A percentile compares a stretch with the other conserved stretches of the same genome.
Evolutionary conservation across 2,888 invertebrate genomes (phyloP).

Genomic region (Vanessa cardui): DNA sequence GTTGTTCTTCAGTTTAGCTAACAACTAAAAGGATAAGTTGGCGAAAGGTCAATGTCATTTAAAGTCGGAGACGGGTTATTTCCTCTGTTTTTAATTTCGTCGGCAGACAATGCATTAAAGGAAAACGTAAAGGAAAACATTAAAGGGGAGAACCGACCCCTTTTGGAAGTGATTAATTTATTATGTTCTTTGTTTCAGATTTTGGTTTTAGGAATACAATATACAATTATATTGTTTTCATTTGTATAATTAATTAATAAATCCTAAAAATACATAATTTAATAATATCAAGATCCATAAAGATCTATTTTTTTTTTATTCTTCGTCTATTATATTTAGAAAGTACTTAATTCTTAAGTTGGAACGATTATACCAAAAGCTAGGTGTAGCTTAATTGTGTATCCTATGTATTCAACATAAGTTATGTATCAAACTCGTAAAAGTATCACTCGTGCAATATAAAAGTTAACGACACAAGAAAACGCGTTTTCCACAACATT

Average conservation of each 20-base stretch:
- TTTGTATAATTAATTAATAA: background rate
- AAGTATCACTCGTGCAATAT: slow-evolving; percentile 83
- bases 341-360: background rate
- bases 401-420: slow-evolving; percentile 53
- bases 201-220: slow-evolving; percentile 46
- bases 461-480: slow-evolving; percentile 84
- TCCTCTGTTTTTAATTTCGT: slow-evolving; percentile 78
- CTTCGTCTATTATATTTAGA: background rate
- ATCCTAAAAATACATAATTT: too few relatives aligned
- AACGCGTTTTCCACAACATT: slow-evolving; percentile 84
- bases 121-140: slow-evolving; percentile 80
- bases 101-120: slow-evolving; percentile 78
- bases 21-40: slow-evolving; percentile 36
- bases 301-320: too few relatives aligned
- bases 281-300: too few relatives aligned
- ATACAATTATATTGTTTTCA: slow-evolving; percentile 23
- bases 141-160: slow-evolving; percentile 73
- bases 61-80: slow-evolving; percentile 66
- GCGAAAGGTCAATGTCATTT: slow-evolving; percentile 67
- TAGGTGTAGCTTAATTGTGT: slow-evolving; percentile 31
- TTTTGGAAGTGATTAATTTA: slow-evolving; percentile 79
- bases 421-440: slow-evolving; percentile 80
- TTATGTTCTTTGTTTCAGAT: slow-evolving; percentile 80
- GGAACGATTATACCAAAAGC: background rate
- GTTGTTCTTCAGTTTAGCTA: slow-evolving; percentile 20